phyloP scores from a whole-genome alignment of 2,888 invertebrate species.

The Epinotia demarniana region DNA sequence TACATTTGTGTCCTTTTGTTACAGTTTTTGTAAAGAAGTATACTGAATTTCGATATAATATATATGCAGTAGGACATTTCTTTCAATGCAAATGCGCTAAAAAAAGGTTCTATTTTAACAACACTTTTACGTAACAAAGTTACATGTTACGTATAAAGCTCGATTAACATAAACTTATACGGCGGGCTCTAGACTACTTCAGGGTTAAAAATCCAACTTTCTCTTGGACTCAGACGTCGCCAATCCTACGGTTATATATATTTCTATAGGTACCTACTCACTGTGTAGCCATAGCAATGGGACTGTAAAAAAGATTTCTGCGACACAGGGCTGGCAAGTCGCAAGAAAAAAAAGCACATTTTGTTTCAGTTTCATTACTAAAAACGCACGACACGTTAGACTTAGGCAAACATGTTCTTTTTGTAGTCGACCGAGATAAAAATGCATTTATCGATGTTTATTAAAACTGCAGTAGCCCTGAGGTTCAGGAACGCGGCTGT shows the following conservation, averaged over 20 bases:
- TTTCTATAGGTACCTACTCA: background rate
- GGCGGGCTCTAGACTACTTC: constrained; percentile 5
- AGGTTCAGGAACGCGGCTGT: too few relatives aligned
- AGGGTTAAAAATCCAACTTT: constrained; percentile 1
- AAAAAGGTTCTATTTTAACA: background rate
- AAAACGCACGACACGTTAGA: background rate
- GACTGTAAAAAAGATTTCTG: constrained; percentile 20
- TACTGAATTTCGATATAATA: too few relatives aligned
- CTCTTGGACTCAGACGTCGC: background rate
- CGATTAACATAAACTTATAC: background rate
- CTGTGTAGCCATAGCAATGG: constrained; percentile 11
- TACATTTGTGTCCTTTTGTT: too few relatives aligned
- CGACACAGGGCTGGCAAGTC: constrained; percentile 13
- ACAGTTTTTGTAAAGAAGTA: too few relatives aligned
- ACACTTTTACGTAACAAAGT: background rate
- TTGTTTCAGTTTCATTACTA: background rate
- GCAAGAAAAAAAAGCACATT: background rate
- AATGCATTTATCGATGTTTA: background rate
- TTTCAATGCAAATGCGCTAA: too few relatives aligned
- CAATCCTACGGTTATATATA: background rate
- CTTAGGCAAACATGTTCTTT: background rate
- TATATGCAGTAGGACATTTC: too few relatives aligned
- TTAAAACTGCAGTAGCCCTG: too few relatives aligned
- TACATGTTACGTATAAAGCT: background rate
- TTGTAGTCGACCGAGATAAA: background rate